Percentiles rank a stretch among this genome's conserved stretches.
These are phyloP conservation scores for Glyptemys insculpta DNA, from an alignment of 2,797 vertebrate genomes.

Conservation along the genomic window DNA sequence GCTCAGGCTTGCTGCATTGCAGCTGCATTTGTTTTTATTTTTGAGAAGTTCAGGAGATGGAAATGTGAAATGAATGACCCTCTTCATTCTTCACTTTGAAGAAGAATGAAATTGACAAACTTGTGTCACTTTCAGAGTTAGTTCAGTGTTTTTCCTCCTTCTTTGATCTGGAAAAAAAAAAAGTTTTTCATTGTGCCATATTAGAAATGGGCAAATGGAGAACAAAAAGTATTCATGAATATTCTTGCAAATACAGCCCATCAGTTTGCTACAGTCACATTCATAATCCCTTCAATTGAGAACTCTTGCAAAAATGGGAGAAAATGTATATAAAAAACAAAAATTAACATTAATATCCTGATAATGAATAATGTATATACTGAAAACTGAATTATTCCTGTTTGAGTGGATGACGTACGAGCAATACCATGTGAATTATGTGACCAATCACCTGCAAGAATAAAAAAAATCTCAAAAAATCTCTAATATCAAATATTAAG, in stretches of 20 bases:
- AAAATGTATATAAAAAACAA: not conserved
- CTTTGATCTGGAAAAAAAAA: not conserved
- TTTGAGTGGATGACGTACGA: too few relatives aligned
- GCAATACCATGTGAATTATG: fast-evolving
- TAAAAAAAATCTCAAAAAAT: not conserved
- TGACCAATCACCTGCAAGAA: not conserved
- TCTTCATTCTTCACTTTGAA: slow-evolving; percentile 51
- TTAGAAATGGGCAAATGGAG: not conserved
- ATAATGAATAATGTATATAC: not conserved
- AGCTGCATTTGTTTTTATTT: slow-evolving; percentile 32
- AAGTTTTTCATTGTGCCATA: not conserved
- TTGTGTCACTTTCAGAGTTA: not conserved
- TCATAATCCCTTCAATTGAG: not conserved
- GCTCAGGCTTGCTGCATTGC: slow-evolving; percentile 21
- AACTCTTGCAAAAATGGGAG: not conserved
- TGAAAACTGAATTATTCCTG: not conserved
- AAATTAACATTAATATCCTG: not conserved
- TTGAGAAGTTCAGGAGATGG: slow-evolving; percentile 36
- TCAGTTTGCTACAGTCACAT: not conserved
- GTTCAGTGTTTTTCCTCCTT: not conserved
- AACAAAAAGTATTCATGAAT: not conserved
- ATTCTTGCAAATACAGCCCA: not conserved
- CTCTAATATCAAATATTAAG: not conserved
- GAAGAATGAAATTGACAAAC: not conserved
- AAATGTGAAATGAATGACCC: slow-evolving; percentile 28